Base-by-base conservation (phyloP, 2,888 invertebrate species). In the Glaucopsyche alexis region DNA sequence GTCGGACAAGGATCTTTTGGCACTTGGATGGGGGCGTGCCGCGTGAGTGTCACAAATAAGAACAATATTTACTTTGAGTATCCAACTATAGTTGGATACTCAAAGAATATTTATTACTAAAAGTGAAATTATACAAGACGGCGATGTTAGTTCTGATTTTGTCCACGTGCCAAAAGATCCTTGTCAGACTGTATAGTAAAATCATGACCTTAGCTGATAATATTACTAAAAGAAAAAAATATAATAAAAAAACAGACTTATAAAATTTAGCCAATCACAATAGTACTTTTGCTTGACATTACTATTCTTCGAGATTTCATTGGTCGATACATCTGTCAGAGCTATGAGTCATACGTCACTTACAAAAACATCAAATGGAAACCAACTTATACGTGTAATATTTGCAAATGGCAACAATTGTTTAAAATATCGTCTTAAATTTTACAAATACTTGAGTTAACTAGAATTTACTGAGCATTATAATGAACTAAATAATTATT, bases 341-440 rank as follows among this genome's bases (percentile, higher is more conserved):
- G 13, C 13, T 16, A 19, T 60, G 60, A 60, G 29, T 38, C 29
- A 60, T 60, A 60, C 60, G 60, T 60, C 60, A 60, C 7, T 13
- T 19, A 2, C 3, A 6, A 60, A 60, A 6, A 19, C 13, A 29
- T 5, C 2, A 7, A 5, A 60, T 60, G 13, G 11, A 60, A 60
- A 29, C 60, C 60, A 2, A 13, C 13, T 5, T 14, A 60, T 29
- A 13, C 29, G 19, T 60, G 29, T 38, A 38, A 60, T 29, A 29
- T 60, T 60, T 60, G 60, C 11, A 13, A 60, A 60, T 60, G 60
- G 60, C 60, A 60, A 38, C 29, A 38, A 60, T 13, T 60, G 13
- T 7, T 14, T 0, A 29, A 38, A 29, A 60, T 13, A 16, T 5
- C 6, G 13, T 4, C 29, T 38, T 7, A 60, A 60, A 29, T 14